Evolutionary conservation across 30 jellyfish, hydroid and myxozoan genomes (phyloP).

Genomic region (Chrysaora quinquecirrha): DNA sequence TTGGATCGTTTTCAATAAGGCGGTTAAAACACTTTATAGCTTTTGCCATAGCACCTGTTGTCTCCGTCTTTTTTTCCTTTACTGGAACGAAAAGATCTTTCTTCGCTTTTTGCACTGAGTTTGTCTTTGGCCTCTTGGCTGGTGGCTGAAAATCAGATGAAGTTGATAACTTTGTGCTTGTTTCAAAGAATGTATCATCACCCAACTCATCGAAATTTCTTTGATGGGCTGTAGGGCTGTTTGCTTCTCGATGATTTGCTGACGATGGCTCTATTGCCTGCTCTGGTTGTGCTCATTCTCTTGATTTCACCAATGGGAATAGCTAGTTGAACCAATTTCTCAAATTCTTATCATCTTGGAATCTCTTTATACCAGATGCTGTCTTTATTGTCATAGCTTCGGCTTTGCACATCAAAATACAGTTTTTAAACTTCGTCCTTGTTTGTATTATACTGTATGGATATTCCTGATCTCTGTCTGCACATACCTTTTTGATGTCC

Average conservation of each 20-base stretch:
- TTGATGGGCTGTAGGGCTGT: background rate
- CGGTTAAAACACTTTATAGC: constrained; percentile 28
- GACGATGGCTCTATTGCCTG: constrained; percentile 59
- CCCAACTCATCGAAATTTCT: background rate
- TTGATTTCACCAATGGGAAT: constrained; percentile 52
- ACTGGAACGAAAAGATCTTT: constrained; percentile 19
- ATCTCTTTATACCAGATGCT: constrained; percentile 33
- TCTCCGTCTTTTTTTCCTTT: constrained; percentile 4
- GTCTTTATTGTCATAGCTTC: constrained; percentile 64
- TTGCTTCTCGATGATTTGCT: background rate
- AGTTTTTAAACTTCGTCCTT: constrained; percentile 31
- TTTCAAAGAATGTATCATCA: background rate
- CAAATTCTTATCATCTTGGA: constrained; percentile 42
- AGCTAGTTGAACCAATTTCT: constrained; percentile 45
- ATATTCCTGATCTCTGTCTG: constrained; percentile 26
- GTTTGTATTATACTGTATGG: constrained; percentile 26
- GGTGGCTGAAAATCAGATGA: too few relatives aligned
- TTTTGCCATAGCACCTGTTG: constrained; percentile 5
- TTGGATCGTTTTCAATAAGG: constrained; percentile 18
- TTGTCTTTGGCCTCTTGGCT: background rate
- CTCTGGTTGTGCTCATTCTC: constrained; percentile 61
- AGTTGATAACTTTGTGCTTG: background rate
- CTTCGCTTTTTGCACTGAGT: background rate
- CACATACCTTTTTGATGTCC: background rate
- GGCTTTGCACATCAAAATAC: constrained; percentile 43